phyloP scores from a whole-genome alignment of 2,888 invertebrate genomes.

The Apamea monoglypha region DNA sequence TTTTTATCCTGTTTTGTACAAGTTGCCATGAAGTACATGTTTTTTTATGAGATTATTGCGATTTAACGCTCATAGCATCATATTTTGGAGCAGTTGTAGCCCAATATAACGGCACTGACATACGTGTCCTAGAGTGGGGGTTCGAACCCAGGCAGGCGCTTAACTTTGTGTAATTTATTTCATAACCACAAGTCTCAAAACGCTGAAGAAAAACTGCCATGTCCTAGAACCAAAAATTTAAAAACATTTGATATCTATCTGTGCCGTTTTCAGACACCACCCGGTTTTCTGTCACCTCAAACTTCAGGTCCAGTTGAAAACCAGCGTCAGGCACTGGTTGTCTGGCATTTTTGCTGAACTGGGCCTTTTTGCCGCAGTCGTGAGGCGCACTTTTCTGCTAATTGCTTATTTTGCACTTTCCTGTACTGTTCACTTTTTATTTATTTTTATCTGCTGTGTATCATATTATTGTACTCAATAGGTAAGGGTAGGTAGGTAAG shows the following conservation, averaged over 20 bases:
- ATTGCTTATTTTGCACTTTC: no score
- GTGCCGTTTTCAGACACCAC: no score
- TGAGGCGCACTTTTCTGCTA: no score
- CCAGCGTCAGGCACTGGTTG: no score
- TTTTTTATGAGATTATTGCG: not conserved
- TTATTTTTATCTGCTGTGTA: no score
- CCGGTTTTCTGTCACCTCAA: no score
- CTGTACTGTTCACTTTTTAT: no score
- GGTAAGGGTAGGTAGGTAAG: no score
- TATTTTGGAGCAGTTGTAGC: not conserved
- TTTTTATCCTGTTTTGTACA: constrained; percentile 33
- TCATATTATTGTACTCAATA: no score
- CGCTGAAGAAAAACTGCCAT: not conserved
- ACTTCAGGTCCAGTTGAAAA: no score
- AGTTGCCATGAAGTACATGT: constrained; percentile 10
- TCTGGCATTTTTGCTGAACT: no score
- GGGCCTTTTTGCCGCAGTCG: no score
- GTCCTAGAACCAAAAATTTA: not conserved
- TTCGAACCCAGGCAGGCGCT: not conserved
- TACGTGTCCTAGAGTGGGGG: not conserved
- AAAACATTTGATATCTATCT: not conserved
- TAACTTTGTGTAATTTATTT: not conserved
- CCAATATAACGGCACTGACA: not conserved
- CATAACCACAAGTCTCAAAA: not conserved
- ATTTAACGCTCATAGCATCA: not conserved